These are phyloP conservation scores for Umimayanthus chanpuru DNA, from an alignment of 92 coral and sea anemone species.

Conservation along the genomic window DNA sequence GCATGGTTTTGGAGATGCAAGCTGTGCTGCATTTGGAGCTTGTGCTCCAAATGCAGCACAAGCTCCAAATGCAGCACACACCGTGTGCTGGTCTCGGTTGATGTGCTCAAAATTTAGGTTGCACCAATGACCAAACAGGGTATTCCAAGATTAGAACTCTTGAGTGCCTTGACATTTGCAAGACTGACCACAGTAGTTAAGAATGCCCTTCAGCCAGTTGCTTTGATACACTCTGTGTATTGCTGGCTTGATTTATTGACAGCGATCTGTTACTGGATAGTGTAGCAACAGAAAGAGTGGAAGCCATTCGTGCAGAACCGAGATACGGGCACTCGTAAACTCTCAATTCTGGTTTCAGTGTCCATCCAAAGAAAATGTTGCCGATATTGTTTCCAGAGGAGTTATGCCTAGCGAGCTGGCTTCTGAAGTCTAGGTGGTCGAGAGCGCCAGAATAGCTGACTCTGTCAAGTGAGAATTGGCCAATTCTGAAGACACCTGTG, in stretches of 20 bases:
- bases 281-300: conserved; percentile 38
- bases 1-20: no score
- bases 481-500: conserved; percentile 31
- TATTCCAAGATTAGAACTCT: no score
- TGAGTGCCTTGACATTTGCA: conserved; percentile 44
- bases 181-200: conserved; percentile 32
- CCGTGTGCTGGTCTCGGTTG: background rate
- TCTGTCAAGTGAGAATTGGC: no score
- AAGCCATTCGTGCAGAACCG: no score
- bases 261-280: conserved; percentile 54
- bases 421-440: conserved; percentile 38
- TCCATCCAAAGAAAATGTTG: conserved; percentile 47
- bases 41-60: no score
- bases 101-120: conserved; percentile 41
- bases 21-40: conserved; percentile 52
- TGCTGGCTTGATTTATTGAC: conserved; percentile 60
- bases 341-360: no score
- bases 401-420: no score
- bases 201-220: no score
- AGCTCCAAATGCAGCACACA: no score
- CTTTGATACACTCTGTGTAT: no score
- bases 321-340: conserved; percentile 41
- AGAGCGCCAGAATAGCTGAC: conserved; percentile 51
- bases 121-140: conserved; percentile 25
- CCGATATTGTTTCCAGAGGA: conserved; percentile 55